A percentile compares a stretch with the other conserved stretches of the same genome.
Conservation (phyloP, 2,888 invertebrate species). For the Polia nebulosa region DNA sequence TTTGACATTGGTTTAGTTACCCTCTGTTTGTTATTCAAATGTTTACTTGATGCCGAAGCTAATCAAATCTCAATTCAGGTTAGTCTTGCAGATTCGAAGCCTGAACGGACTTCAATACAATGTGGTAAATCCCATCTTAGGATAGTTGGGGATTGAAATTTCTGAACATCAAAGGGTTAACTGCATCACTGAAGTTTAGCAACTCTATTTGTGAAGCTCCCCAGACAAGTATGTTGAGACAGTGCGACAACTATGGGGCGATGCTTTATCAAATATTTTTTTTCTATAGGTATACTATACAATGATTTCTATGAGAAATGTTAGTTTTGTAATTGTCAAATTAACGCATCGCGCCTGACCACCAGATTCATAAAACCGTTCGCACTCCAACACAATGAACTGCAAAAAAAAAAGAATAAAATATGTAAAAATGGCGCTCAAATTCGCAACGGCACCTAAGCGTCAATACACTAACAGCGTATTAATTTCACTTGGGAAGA, state of each 20-base stretch:
- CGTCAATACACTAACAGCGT: slow-evolving; percentile 2
- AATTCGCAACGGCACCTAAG: slow-evolving; percentile 9
- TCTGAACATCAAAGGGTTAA: slow-evolving; percentile 2
- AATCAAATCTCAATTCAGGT: slow-evolving; percentile 27
- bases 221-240: background rate
- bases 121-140: slow-evolving; percentile 9
- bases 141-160: slow-evolving; percentile 5
- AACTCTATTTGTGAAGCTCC: background rate
- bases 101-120: slow-evolving; percentile 17
- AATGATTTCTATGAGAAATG: background rate
- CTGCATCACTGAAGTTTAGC: background rate
- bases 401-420: background rate
- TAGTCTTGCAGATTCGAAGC: slow-evolving; percentile 26
- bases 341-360: background rate
- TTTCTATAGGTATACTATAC: background rate
- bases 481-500: slow-evolving; percentile 16
- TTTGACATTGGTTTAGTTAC: slow-evolving; percentile 22
- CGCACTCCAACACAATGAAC: background rate
- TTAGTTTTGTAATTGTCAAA: background rate
- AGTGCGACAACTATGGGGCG: background rate
- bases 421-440: background rate
- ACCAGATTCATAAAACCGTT: background rate
- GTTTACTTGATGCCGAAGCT: slow-evolving; percentile 8
- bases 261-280: background rate
- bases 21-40: slow-evolving; percentile 39